phyloP scores from a whole-genome alignment of 2,113 vertebrate genomes.

The Neogobius melanostomus region DNA sequence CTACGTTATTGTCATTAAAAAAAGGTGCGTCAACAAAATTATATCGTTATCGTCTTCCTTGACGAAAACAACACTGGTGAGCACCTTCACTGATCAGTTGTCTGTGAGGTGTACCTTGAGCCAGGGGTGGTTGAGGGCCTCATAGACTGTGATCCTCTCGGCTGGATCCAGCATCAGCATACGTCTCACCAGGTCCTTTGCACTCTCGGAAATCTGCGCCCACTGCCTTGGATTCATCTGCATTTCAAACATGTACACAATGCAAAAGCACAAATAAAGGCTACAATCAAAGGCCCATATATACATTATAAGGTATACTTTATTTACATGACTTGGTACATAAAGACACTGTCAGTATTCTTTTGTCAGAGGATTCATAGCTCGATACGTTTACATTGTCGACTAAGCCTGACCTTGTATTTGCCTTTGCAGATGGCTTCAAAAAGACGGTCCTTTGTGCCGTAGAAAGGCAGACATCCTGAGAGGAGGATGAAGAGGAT shows the following conservation, averaged over 20 bases:
- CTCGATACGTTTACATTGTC: background rate
- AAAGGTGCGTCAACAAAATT: too few species aligned
- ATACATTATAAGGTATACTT: too few species aligned
- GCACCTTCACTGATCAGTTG: background rate
- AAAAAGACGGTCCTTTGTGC: slow-evolving; percentile 96
- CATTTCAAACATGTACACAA: slow-evolving; percentile 22
- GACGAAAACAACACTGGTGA: too few species aligned
- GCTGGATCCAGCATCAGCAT: slow-evolving; percentile 99
- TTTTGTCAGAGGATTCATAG: background rate
- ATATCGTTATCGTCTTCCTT: too few species aligned
- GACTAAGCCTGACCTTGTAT: slow-evolving; percentile 88
- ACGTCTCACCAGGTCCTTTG: slow-evolving; percentile 97
- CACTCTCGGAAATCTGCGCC: slow-evolving; percentile 99
- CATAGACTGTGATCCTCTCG: slow-evolving; percentile 98
- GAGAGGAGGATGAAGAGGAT: slow-evolving; percentile 97
- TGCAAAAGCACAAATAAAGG: background rate
- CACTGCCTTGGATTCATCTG: slow-evolving; percentile 99
- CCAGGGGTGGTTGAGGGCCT: slow-evolving; percentile 99
- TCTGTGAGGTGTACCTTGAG: slow-evolving; percentile 82
- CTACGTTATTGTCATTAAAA: too few species aligned
- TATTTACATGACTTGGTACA: background rate
- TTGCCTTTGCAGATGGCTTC: slow-evolving; percentile 96
- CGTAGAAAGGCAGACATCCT: slow-evolving; percentile 95
- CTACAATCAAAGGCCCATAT: background rate
- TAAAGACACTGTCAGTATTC: background rate